Percentiles rank a stretch among this genome's conserved stretches.
Conservation (phyloP, 2,888 invertebrate species). For the Pimpla rufipes region DNA sequence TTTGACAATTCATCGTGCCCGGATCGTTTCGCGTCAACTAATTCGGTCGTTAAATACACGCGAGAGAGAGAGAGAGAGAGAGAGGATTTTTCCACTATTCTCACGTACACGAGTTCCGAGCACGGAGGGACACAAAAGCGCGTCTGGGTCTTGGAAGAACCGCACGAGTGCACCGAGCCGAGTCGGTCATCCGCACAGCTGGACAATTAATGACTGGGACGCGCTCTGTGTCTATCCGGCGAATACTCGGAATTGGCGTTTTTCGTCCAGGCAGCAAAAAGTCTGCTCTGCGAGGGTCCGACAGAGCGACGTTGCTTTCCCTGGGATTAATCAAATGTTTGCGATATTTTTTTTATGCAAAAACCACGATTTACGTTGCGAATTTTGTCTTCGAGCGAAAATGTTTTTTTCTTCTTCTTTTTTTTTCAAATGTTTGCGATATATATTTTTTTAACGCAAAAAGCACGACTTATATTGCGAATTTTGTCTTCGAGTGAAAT, state of each 20-base stretch:
- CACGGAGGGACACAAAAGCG: not conserved
- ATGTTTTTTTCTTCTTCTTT: no score
- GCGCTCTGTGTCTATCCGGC: conserved; percentile 3
- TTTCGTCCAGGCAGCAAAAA: not conserved
- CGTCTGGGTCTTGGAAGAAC: conserved; percentile 6
- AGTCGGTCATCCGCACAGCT: conserved; percentile 45
- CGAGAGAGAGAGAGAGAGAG: not conserved
- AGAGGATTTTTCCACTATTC: conserved; percentile 23
- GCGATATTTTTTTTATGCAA: not conserved
- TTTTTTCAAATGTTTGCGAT: no score
- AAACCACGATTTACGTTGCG: no score
- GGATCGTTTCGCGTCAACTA: conserved; percentile 48
- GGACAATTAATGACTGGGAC: conserved; percentile 41
- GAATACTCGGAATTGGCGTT: conserved; percentile 7
- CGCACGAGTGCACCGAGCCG: conserved; percentile 14
- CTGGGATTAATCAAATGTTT: not conserved
- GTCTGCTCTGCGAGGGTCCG: not conserved
- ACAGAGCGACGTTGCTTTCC: not conserved
- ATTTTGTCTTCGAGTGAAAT: no score
- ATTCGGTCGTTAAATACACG: conserved; percentile 26
- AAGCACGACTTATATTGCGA: no score
- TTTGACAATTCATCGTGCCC: conserved; percentile 50
- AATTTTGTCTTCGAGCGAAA: no score
- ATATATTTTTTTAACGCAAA: no score
- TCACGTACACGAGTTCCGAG: not conserved